phyloP scores from a whole-genome alignment of 2,113 vertebrate genomes.

The Hemiscyllium ocellatum region DNA sequence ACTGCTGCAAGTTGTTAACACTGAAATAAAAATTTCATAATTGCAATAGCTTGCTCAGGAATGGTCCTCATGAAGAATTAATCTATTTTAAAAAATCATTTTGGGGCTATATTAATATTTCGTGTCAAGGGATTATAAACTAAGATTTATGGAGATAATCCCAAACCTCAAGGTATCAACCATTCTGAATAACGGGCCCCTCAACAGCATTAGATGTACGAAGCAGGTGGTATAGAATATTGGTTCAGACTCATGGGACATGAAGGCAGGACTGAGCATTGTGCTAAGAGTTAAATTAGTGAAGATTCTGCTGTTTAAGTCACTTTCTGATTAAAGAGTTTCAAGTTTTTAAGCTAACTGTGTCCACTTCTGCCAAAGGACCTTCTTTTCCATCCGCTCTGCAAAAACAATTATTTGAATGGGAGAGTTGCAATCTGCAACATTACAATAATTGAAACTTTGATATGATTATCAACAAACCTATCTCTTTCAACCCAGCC shows the following conservation, averaged over 20 bases:
- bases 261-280: not conserved
- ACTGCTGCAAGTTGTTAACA: not conserved
- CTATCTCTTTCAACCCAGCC: not conserved
- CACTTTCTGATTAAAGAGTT: not conserved
- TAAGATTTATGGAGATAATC: not conserved
- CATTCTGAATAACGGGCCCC: not conserved
- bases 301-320: not conserved
- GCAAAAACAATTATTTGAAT: not conserved
- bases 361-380: not conserved
- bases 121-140: not conserved
- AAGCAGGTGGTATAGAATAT: not conserved
- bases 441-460: not conserved
- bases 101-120: not conserved
- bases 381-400: not conserved
- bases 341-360: not conserved
- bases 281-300: not conserved
- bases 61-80: not conserved
- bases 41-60: not conserved
- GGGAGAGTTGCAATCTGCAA: not conserved
- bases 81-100: not conserved
- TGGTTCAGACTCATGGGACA: not conserved
- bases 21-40: not conserved
- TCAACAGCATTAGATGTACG: not conserved
- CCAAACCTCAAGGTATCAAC: not conserved
- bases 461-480: not conserved